Evolutionary conservation across 2,113 vertebrate species (phyloP).

Genomic region (Mola mola): DNA sequence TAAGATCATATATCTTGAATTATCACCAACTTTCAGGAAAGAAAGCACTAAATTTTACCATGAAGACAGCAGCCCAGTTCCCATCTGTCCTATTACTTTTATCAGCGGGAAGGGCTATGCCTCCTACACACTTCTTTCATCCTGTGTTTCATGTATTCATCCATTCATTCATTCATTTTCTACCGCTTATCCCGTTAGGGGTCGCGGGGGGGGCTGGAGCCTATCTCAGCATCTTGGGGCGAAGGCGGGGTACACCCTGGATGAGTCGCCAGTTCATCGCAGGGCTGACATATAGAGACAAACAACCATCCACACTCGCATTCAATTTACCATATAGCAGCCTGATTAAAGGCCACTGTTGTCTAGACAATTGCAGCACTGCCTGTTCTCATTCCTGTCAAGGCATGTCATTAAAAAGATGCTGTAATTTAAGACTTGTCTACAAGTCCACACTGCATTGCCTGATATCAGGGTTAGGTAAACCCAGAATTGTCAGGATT

Average conservation of each 20-base stretch:
- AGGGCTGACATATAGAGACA: too few relatives aligned
- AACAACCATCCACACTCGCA: too few relatives aligned
- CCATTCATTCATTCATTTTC: too few relatives aligned
- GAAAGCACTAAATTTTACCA: too few relatives aligned
- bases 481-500: background rate
- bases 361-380: conserved; percentile 56
- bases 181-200: too few relatives aligned
- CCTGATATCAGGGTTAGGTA: conserved; percentile 1
- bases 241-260: too few relatives aligned
- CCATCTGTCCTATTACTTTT: conserved; percentile 2
- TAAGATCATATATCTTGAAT: too few relatives aligned
- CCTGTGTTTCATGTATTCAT: conserved; percentile 38
- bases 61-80: too few relatives aligned
- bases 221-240: too few relatives aligned
- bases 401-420: conserved; percentile 52
- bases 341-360: conserved; percentile 60
- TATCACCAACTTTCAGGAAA: too few relatives aligned
- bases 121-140: conserved; percentile 45
- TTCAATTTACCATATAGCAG: conserved; percentile 36
- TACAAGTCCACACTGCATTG: background rate
- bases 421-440: conserved; percentile 27
- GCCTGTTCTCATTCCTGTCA: conserved; percentile 53
- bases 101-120: conserved; percentile 9
- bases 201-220: too few relatives aligned
- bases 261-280: too few relatives aligned